Evolutionary conservation across 1,140 invertebrate species (phyloP), one percentile per base, ranked within the genome.

Genomic region (Drosophila paulistorum): DNA sequence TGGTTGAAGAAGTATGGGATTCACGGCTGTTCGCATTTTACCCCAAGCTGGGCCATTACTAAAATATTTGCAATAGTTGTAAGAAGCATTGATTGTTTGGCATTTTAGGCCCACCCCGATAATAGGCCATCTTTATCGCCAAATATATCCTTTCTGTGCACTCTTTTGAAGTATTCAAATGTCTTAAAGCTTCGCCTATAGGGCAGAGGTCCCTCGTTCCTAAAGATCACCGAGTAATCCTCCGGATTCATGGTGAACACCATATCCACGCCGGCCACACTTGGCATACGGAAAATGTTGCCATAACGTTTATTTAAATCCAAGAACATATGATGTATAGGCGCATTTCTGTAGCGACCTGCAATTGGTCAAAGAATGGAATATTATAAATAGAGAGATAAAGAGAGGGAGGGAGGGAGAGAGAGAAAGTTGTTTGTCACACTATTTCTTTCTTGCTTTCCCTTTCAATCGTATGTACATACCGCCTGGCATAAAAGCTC

Each of bases 1-100:
- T 0, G 91, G 91, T 33, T 92, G 90, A 39, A 92, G 41, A 0
- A 92, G 57, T 30, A 92, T 79, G 0, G 91, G 91, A 71, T 91
- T 92, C 0, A 92, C 91, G 0, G 76, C 77, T 0, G 87, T 76
- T 4, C 91, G 71, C 77, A 91, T 77, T 54, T 90, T 81, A 2
- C 66, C 71, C 91, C 91, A 92, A 3, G 39, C 67, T 1, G 83
- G 72, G 1, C 84, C 91, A 35, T 92, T 79, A 3, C 90, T 91
- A 33, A 10, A 14, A 1, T 9, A 9, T 33, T 60, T 26, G n/a
- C 5, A 11, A 23, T n/a, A n/a, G 37, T 26, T 20, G 11, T n/a
- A 14, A 17, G 4, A 17, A 10, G 9, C 48, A 20, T 7, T 7
- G 1, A 10, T 5, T 33, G 1, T 13, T 7, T 0, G 1, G 4